Percentiles rank a stretch among this genome's conserved stretches.
Evolutionary conservation across 2,113 vertebrate species (phyloP).

Genomic region (Litocranius walleri): DNA sequence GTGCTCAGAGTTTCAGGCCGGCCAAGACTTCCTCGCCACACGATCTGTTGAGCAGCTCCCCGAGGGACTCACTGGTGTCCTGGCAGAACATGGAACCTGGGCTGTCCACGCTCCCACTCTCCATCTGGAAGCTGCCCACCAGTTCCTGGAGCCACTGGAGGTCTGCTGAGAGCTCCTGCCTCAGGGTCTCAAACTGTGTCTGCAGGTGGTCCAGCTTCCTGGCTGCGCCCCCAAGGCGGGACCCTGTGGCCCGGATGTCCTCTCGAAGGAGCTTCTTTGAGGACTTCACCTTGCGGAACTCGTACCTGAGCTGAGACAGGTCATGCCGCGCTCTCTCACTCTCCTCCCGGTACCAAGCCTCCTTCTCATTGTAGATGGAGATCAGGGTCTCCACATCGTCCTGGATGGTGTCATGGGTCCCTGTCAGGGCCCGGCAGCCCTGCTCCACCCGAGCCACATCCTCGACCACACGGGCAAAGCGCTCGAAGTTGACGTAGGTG

Average conservation of each 20-base stretch:
- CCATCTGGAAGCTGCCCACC: slow-evolving; percentile 78
- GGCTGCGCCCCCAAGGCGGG: slow-evolving; percentile 73
- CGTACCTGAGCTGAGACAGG: slow-evolving; percentile 88
- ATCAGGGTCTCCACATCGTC: slow-evolving; percentile 88
- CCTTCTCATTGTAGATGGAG: slow-evolving; percentile 89
- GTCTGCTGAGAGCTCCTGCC: slow-evolving; percentile 85
- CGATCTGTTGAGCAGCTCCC: slow-evolving; percentile 81
- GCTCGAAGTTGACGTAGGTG: slow-evolving; percentile 90
- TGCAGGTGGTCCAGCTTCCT: slow-evolving; percentile 82
- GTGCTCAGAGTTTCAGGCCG: slow-evolving; percentile 74
- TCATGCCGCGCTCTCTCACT: slow-evolving; percentile 81
- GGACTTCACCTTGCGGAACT: slow-evolving; percentile 86
- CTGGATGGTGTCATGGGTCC: slow-evolving; percentile 81
- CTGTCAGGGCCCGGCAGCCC: slow-evolving; percentile 76
- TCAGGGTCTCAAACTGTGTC: slow-evolving; percentile 82
- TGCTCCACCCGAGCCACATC: slow-evolving; percentile 80
- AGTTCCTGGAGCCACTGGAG: slow-evolving; percentile 88
- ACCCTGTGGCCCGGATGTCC: slow-evolving; percentile 79
- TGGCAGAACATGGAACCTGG: slow-evolving; percentile 70
- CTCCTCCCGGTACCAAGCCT: slow-evolving; percentile 91
- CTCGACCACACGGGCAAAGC: slow-evolving; percentile 85
- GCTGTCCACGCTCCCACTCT: slow-evolving; percentile 50
- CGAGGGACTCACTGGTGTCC: slow-evolving; percentile 82
- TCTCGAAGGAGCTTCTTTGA: slow-evolving; percentile 84
- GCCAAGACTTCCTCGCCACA: slow-evolving; percentile 80